These are phyloP conservation scores for Takifugu rubripes DNA, from an alignment of 2,797 vertebrate genomes.

Conservation along the genomic window DNA sequence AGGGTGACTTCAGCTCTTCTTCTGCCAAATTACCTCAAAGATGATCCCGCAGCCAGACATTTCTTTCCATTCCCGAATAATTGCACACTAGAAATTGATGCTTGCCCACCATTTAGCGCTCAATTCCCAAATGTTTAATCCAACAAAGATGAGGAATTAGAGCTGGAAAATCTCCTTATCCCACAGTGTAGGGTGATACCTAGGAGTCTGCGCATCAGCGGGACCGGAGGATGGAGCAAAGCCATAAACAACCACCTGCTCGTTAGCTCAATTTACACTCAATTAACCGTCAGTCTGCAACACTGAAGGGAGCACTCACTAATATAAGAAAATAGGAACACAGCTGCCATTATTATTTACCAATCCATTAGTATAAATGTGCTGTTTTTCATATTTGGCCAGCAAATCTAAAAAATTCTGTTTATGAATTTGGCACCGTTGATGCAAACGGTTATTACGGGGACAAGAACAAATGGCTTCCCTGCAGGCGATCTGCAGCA, in stretches of 20 bases:
- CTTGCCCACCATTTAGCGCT: slow-evolving; percentile 49
- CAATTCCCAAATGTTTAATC: slow-evolving; percentile 69
- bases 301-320: slow-evolving; percentile 27
- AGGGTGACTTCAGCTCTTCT: slow-evolving; percentile 39
- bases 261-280: slow-evolving; percentile 56
- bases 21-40: slow-evolving; percentile 55
- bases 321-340: slow-evolving; percentile 39
- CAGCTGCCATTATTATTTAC: slow-evolving; percentile 51
- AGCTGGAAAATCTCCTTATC: slow-evolving; percentile 57
- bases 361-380: slow-evolving; percentile 53
- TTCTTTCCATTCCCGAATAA: slow-evolving; percentile 51
- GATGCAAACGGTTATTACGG: slow-evolving; percentile 51
- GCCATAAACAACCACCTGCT: slow-evolving; percentile 64
- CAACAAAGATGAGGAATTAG: slow-evolving; percentile 61
- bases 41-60: slow-evolving; percentile 44
- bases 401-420: slow-evolving; percentile 37
- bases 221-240: slow-evolving; percentile 42
- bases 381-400: slow-evolving; percentile 56
- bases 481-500: slow-evolving; percentile 34
- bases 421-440: slow-evolving; percentile 52
- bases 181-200: slow-evolving; percentile 48
- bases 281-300: slow-evolving; percentile 59
- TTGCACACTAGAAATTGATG: slow-evolving; percentile 44
- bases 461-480: slow-evolving; percentile 54
- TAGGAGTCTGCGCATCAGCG: slow-evolving; percentile 35